phyloP scores from a whole-genome alignment of 2,888 invertebrate species.

The Psococerastis gibbosa region DNA sequence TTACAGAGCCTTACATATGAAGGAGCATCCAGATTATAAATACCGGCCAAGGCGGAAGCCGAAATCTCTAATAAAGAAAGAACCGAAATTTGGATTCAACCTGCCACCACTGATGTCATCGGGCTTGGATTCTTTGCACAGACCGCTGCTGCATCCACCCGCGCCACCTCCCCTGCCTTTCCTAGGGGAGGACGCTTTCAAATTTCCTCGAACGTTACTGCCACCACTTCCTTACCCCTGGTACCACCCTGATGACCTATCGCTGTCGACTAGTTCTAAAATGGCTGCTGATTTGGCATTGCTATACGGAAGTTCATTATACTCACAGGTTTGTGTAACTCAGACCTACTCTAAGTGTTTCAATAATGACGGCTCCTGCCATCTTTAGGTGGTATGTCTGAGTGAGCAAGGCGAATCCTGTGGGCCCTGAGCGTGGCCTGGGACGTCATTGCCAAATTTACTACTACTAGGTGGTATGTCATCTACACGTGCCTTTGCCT shows the following conservation, averaged over 20 bases:
- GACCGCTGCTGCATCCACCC: constrained; percentile 20
- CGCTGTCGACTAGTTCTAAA: constrained; percentile 13
- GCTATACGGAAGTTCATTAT: constrained; percentile 37
- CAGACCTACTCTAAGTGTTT: no score
- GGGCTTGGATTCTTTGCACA: constrained; percentile 24
- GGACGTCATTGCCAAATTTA: no score
- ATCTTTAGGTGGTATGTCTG: no score
- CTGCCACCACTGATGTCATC: constrained; percentile 42
- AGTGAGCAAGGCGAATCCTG: no score
- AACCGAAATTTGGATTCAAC: constrained; percentile 51
- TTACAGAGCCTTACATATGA: constrained; percentile 77
- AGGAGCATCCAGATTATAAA: constrained; percentile 85
- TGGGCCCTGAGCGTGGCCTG: no score
- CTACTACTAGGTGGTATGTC: no score
- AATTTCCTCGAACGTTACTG: constrained; percentile 44
- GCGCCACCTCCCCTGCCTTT: constrained; percentile 31
- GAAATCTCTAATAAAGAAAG: constrained; percentile 64
- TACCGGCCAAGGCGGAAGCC: constrained; percentile 75
- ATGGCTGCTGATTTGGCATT: constrained; percentile 50
- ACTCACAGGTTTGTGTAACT: constrained; percentile 28
- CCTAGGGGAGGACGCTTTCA: constrained; percentile 35
- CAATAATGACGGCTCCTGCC: no score
- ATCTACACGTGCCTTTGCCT: no score
- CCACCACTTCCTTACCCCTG: constrained; percentile 52
- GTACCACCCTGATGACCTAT: constrained; percentile 24